Evolutionary conservation across 1,140 invertebrate genomes (phyloP).

Genomic region (Cryptotermes secundus): DNA sequence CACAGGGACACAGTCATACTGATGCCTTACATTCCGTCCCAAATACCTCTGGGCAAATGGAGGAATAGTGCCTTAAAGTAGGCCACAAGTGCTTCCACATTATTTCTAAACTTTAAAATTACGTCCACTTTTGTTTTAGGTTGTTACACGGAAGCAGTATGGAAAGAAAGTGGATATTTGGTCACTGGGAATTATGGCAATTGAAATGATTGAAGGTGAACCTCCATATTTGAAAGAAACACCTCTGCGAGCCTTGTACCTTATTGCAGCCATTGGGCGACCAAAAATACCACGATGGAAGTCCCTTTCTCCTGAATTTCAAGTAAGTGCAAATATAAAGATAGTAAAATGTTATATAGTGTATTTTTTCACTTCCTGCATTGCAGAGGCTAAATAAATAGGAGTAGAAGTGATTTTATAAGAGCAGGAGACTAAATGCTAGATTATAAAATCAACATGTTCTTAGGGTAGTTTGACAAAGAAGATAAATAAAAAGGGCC

Average conservation of each 20-base stretch:
- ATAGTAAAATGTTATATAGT: neutral
- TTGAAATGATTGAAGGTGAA: slow-evolving; percentile 98
- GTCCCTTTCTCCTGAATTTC: slow-evolving; percentile 70
- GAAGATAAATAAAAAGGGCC: too few relatives aligned
- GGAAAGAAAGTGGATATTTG: slow-evolving; percentile 95
- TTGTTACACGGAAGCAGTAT: slow-evolving; percentile 81
- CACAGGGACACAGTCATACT: too few relatives aligned
- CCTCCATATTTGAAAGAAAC: slow-evolving; percentile 95
- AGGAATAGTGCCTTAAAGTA: too few relatives aligned
- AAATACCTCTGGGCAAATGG: too few relatives aligned
- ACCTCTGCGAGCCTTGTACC: slow-evolving; percentile 88
- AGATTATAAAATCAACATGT: too few relatives aligned
- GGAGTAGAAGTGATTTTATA: too few relatives aligned
- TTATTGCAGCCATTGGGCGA: slow-evolving; percentile 94
- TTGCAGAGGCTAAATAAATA: too few relatives aligned
- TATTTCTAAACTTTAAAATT: neutral
- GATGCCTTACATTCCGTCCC: neutral
- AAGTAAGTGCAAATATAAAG: slow-evolving; percentile 45
- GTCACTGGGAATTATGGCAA: slow-evolving; percentile 96
- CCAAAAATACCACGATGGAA: slow-evolving; percentile 86
- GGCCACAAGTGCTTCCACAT: too few relatives aligned
- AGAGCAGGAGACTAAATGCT: too few relatives aligned
- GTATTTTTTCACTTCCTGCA: neutral
- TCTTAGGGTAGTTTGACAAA: too few relatives aligned
- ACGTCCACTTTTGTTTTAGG: slow-evolving; percentile 47